Evolutionary conservation across 2,888 invertebrate genomes (phyloP).

Genomic region (Aphodius sticticus): DNA sequence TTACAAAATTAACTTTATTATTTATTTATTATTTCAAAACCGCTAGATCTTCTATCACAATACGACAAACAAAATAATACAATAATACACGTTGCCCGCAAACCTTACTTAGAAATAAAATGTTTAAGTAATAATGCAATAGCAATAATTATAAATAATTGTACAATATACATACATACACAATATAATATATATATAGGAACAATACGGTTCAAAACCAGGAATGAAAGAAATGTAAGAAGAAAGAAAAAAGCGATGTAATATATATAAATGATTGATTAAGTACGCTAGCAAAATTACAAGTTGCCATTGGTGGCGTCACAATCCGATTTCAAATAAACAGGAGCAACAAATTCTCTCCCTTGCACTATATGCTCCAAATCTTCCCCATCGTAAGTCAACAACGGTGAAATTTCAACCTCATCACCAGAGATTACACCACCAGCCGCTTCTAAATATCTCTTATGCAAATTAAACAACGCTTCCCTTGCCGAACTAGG

Average conservation of each 20-base stretch:
- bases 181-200: neutral
- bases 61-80: neutral
- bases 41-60: neutral
- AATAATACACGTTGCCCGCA: neutral
- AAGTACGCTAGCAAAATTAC: neutral
- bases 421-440: slow-evolving; percentile 75
- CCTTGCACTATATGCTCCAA: slow-evolving; percentile 60
- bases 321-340: slow-evolving; percentile 25
- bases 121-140: neutral
- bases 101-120: neutral
- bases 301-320: neutral
- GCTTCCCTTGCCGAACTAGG: slow-evolving; percentile 86
- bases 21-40: neutral
- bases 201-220: neutral
- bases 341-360: slow-evolving; percentile 39
- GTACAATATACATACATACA: neutral
- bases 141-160: neutral
- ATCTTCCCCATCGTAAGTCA: slow-evolving; percentile 92
- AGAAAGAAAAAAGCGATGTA: neutral
- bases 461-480: slow-evolving; percentile 78
- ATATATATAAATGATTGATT: neutral
- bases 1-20: neutral
- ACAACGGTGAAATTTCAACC: slow-evolving; percentile 90
- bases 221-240: neutral
- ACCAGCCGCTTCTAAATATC: slow-evolving; percentile 83